These are phyloP conservation scores for Neria commutata DNA, from an alignment of 2,888 invertebrate species.

Conservation along the genomic window DNA sequence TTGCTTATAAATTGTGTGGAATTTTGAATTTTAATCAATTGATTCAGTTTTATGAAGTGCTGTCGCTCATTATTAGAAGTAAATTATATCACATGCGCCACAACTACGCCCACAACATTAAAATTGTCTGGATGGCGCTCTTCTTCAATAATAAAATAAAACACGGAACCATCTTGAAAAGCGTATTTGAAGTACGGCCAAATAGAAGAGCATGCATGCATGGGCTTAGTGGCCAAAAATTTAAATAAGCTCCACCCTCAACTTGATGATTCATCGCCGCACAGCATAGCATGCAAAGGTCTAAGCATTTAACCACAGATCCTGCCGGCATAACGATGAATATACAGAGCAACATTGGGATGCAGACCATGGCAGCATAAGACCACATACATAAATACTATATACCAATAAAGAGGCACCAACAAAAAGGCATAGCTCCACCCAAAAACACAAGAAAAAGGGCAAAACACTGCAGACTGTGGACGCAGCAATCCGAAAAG, in stretches of 20 bases:
- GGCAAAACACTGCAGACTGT: conserved; percentile 21
- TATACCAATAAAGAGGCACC: conserved; percentile 27
- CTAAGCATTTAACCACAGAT: neutral
- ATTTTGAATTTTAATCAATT: too few relatives aligned
- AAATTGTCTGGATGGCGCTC: conserved; percentile 4
- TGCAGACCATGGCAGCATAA: neutral
- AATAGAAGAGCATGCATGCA: neutral
- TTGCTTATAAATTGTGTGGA: too few relatives aligned
- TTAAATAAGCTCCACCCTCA: conserved; percentile 33
- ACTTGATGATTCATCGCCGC: conserved; percentile 35
- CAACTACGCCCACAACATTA: conserved; percentile 1
- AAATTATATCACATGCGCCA: neutral
- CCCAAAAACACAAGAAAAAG: conserved; percentile 35
- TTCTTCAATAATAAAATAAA: conserved; percentile 14
- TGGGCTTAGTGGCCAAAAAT: neutral
- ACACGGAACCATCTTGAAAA: conserved; percentile 27
- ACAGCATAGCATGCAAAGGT: neutral
- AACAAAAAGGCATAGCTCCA: conserved; percentile 37
- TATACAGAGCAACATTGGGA: neutral
- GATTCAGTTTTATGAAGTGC: too few relatives aligned
- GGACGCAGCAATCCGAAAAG: conserved; percentile 14
- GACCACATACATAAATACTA: conserved; percentile 29
- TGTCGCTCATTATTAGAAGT: neutral
- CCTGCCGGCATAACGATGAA: neutral
- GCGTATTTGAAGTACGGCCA: neutral